Percentiles rank a stretch among this genome's conserved stretches.
phyloP scores from a whole-genome alignment of 2,888 invertebrate genomes.

The Ligdia adustata region DNA sequence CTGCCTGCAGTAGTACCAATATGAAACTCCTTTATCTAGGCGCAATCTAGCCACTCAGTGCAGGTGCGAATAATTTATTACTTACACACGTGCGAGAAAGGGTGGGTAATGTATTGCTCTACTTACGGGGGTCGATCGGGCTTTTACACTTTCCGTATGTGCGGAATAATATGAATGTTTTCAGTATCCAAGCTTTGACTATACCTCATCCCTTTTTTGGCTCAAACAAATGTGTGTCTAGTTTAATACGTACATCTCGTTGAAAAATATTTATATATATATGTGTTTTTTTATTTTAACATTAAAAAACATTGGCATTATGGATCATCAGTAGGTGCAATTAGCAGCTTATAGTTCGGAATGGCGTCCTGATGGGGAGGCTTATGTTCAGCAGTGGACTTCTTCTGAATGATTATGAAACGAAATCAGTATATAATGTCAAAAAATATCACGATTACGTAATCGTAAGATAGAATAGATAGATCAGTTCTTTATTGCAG shows the following conservation, averaged over 20 bases:
- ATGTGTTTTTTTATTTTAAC: background rate
- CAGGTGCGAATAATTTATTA: slow-evolving; percentile 76
- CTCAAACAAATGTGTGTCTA: no score
- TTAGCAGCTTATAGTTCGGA: background rate
- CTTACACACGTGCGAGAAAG: slow-evolving; percentile 66
- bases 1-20: slow-evolving; percentile 50
- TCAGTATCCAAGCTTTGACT: slow-evolving; percentile 14
- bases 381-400: no score
- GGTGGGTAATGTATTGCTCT: slow-evolving; percentile 69
- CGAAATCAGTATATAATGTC: no score
- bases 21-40: slow-evolving; percentile 74
- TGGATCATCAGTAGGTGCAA: background rate
- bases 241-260: no score
- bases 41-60: slow-evolving; percentile 64
- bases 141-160: slow-evolving; percentile 52
- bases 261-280: background rate
- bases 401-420: no score
- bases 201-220: no score
- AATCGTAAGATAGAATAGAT: no score
- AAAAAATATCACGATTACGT: no score
- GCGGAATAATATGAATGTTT: slow-evolving; percentile 15
- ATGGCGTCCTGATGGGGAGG: no score
- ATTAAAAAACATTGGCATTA: background rate
- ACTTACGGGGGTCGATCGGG: slow-evolving; percentile 65
- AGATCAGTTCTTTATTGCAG: no score